Evolutionary conservation across 2,113 vertebrate species (phyloP).

Genomic region (Scomber japonicus): DNA sequence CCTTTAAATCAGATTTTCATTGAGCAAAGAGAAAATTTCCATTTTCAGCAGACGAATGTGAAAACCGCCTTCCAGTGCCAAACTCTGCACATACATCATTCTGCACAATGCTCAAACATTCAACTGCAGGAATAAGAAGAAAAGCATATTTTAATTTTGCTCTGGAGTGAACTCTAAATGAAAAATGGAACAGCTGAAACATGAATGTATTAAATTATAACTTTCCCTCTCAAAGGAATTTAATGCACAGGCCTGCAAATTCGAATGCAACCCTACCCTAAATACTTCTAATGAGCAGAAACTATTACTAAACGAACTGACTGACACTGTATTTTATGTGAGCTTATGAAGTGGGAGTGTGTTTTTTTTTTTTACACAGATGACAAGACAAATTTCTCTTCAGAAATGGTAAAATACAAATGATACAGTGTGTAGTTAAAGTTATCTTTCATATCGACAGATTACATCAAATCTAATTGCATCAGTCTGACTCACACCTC

Average conservation of each 20-base stretch:
- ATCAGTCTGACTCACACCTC: neutral
- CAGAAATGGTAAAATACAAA: neutral
- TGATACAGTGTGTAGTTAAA: too few relatives aligned
- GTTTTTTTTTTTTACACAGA: neutral
- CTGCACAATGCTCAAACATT: too few relatives aligned
- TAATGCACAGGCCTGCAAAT: neutral
- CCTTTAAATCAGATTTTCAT: too few relatives aligned
- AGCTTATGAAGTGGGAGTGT: too few relatives aligned
- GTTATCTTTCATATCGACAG: too few relatives aligned
- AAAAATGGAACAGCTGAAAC: neutral
- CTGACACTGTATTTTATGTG: neutral
- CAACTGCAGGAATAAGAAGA: too few relatives aligned
- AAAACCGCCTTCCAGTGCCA: too few relatives aligned
- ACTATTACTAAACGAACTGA: neutral
- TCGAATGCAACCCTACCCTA: neutral
- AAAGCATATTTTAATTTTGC: too few relatives aligned
- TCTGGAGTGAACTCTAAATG: neutral
- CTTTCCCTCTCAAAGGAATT: neutral
- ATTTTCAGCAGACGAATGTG: too few relatives aligned
- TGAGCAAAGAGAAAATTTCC: too few relatives aligned
- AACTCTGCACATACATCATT: too few relatives aligned
- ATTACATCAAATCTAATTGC: too few relatives aligned
- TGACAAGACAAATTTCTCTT: neutral
- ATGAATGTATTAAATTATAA: slow-evolving; percentile 2
- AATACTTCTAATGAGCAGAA: neutral